phyloP scores from a whole-genome alignment of 2,797 vertebrate genomes.

The Gambelia wislizenii region DNA sequence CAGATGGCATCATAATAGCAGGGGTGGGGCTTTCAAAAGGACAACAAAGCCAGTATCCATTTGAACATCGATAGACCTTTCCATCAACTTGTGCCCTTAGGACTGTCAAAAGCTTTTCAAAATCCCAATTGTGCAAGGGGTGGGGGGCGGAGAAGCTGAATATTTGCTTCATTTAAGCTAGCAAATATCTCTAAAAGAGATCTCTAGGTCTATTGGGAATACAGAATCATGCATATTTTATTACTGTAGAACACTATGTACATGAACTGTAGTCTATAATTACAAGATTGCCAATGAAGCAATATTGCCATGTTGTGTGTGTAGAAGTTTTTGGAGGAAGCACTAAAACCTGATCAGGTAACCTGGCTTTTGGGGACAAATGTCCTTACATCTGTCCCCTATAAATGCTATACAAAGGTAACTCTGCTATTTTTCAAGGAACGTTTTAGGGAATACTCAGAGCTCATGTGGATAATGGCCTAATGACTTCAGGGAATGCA shows the following conservation, averaged over 20 bases:
- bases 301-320: not conserved
- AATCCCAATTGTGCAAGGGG: not conserved
- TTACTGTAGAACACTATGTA: not conserved
- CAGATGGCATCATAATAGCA: not conserved
- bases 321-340: conserved; percentile 25
- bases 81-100: not conserved
- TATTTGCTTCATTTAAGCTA: conserved; percentile 26
- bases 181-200: not conserved
- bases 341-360: conserved; percentile 1
- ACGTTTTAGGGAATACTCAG: not conserved
- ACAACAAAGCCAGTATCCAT: not conserved
- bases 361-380: not conserved
- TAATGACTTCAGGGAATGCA: not conserved
- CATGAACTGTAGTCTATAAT: not conserved
- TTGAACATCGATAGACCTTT: conserved; percentile 9
- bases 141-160: not conserved
- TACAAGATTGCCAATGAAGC: not conserved
- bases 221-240: accelerated
- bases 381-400: not conserved
- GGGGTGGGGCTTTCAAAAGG: not conserved
- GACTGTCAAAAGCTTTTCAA: not conserved
- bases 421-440: not conserved
- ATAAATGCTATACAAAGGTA: not conserved
- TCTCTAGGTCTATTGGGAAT: not conserved
- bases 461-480: not conserved